A percentile compares a stretch with the other conserved stretches of the same genome.
phyloP scores from a whole-genome alignment of 92 coral and sea anemone genomes.

The Actinostola sp. region DNA sequence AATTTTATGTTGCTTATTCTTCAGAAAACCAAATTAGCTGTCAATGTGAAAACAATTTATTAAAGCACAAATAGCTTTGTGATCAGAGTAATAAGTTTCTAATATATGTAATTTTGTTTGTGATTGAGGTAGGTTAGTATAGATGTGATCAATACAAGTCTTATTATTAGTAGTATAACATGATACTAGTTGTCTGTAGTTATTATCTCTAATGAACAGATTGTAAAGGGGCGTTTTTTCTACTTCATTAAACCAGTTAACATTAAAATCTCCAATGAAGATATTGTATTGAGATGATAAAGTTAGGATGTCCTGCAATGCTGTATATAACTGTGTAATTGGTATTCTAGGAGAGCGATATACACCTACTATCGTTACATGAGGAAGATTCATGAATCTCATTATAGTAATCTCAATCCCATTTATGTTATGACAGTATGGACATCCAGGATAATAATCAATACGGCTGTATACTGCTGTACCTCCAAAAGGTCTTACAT shows the following conservation, averaged over 20 bases:
- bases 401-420: constrained; percentile 55
- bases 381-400: constrained; percentile 40
- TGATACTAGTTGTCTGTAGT: constrained; percentile 64
- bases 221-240: constrained; percentile 51
- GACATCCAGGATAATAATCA: constrained; percentile 39
- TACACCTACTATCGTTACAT: constrained; percentile 39
- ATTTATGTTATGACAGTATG: constrained; percentile 49
- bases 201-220: constrained; percentile 69
- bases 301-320: constrained; percentile 28
- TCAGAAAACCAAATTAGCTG: no score
- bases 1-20: no score
- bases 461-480: constrained; percentile 37
- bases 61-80: no score
- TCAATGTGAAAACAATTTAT: no score
- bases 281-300: constrained; percentile 11
- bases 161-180: constrained; percentile 61
- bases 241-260: constrained; percentile 38
- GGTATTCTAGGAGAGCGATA: constrained; percentile 52
- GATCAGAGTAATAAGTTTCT: constrained; percentile 67
- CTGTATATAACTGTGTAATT: constrained; percentile 36
- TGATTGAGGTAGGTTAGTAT: constrained; percentile 64
- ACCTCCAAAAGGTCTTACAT: constrained; percentile 42
- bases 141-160: constrained; percentile 67
- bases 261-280: constrained; percentile 53
- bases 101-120: constrained; percentile 59